Base-by-base conservation (phyloP, 2,113 vertebrate species). In the Petroica traversi region DNA sequence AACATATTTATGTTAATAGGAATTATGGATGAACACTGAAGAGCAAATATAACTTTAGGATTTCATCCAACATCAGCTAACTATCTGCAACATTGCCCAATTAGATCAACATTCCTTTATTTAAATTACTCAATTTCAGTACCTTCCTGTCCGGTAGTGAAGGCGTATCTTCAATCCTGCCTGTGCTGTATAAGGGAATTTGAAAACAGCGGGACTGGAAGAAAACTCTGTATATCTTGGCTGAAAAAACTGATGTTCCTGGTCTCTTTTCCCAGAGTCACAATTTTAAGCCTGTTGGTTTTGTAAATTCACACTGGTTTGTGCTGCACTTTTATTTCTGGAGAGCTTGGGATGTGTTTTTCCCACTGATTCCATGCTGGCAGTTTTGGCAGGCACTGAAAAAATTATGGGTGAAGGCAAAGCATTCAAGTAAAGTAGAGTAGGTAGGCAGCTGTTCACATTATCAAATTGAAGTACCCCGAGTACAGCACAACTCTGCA, bases 51-150 rank as follows among this genome's bases (percentile, higher is more conserved):
- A 89, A 75, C 49, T 93, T 92, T 5, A 85, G 95, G 87, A 82
- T 83, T 94, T 94, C 74, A 71, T 92, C 92, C 87, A 95, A 69
- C 43, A 73, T 90, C 95, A 85, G 55, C 85, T 94, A 51, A 31
- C 38, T 93, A 6, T 85, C 59, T 93, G 63, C 64, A 77, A 9
- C 5, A 5, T 43, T 76, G 25, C 38, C 31, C 74, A 82, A 75
- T 89, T 79, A 79, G n/a, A 89, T 89, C 78, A 96, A 49, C 2
- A 1, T 45, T 93, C 34, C 22, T 69, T 80, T 93, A 89, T 89
- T 89, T 92, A 51, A 96, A 67, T 85, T 72, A 62, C 62, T 64
- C 20, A 78, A 3, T 85, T 94, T 85, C 8, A 5, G 38, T 95
- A 51, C 61, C 19, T 95, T 95, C 46, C 67, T 83, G 74, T 88